phyloP scores from a whole-genome alignment of 2,797 vertebrate species.

The Peromyscus aztecus region DNA sequence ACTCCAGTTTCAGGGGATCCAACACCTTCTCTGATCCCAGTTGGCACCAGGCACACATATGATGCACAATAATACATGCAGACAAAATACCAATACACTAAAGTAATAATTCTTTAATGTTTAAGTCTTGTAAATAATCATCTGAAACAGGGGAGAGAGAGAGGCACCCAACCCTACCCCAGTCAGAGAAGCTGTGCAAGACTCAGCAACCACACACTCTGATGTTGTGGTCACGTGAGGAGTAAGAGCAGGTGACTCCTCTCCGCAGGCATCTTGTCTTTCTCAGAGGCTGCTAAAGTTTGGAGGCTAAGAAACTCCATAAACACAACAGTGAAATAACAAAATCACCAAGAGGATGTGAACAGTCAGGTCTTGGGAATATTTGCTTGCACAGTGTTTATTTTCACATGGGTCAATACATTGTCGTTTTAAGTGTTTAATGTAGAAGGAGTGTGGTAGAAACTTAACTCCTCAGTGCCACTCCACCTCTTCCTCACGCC shows the following conservation, averaged over 20 bases:
- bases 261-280: background rate
- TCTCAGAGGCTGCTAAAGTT: background rate
- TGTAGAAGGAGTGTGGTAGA: background rate
- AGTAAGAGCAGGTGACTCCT: background rate
- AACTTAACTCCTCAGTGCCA: background rate
- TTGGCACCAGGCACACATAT: background rate
- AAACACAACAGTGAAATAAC: background rate
- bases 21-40: background rate
- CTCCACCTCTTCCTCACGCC: accelerated
- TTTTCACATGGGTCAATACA: background rate
- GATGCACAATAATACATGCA: background rate
- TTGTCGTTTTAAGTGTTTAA: background rate
- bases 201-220: background rate
- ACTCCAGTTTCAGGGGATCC: background rate
- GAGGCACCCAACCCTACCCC: background rate
- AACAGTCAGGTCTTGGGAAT: background rate
- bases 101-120: background rate
- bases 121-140: background rate
- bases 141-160: background rate
- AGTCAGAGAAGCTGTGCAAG: background rate
- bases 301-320: background rate
- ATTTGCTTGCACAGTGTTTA: background rate
- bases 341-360: background rate
- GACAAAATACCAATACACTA: background rate
- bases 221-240: background rate